Evolutionary conservation across 2,888 invertebrate genomes (phyloP).

Genomic region (Chydorus sphaericus): DNA sequence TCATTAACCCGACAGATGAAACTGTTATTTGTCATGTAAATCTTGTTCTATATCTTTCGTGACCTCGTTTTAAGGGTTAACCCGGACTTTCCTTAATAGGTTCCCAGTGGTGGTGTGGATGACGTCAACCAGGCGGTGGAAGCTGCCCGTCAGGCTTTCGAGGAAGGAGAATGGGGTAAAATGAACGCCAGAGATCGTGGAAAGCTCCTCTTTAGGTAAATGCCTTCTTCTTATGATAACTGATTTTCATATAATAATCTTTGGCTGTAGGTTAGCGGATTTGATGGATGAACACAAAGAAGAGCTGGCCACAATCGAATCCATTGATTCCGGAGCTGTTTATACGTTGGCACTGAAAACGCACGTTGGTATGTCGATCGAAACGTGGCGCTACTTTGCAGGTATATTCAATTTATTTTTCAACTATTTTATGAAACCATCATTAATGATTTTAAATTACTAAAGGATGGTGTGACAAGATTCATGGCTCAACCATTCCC

Average conservation of each 20-base stretch:
- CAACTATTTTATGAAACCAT: too few species aligned
- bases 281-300: constrained; percentile 89
- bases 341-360: constrained; percentile 93
- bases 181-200: constrained; percentile 86
- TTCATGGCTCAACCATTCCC: constrained; percentile 80
- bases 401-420: too few species aligned
- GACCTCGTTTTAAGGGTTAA: neutral
- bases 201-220: constrained; percentile 57
- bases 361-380: constrained; percentile 94
- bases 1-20: constrained; percentile 75
- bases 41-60: neutral
- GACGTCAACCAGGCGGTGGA: constrained; percentile 80
- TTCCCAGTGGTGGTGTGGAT: constrained; percentile 48
- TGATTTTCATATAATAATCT: neutral
- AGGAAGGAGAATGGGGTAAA: constrained; percentile 81
- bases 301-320: constrained; percentile 86
- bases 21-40: constrained; percentile 52
- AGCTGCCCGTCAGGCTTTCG: constrained; percentile 76
- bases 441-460: neutral
- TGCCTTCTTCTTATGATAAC: neutral
- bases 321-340: constrained; percentile 88
- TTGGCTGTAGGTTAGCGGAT: constrained; percentile 54
- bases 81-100: constrained; percentile 24
- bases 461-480: constrained; percentile 90
- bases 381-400: constrained; percentile 91